A percentile compares a stretch with the other conserved stretches of the same genome.
Evolutionary conservation across 2,888 invertebrate genomes (phyloP).

Genomic region (Drosophila mettleri): DNA sequence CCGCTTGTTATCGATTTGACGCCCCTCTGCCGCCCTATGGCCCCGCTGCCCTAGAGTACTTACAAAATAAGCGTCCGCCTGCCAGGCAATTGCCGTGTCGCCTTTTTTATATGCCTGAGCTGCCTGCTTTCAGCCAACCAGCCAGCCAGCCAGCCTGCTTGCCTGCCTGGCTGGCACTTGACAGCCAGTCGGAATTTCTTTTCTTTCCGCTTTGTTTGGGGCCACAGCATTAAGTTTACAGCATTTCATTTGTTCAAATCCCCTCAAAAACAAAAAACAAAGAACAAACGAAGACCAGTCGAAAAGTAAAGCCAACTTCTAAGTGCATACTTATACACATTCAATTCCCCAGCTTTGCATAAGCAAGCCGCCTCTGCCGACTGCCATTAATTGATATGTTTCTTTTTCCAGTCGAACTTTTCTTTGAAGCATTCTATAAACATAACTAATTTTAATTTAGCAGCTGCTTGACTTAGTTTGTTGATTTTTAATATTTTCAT

Average conservation of each 20-base stretch:
- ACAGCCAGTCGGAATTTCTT: slow-evolving; percentile 61
- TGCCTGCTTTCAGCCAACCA: no score
- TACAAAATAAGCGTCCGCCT: slow-evolving; percentile 18
- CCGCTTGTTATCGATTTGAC: slow-evolving; percentile 80
- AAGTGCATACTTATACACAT: slow-evolving; percentile 48
- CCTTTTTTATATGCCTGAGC: slow-evolving; percentile 61
- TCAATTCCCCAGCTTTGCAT: slow-evolving; percentile 28
- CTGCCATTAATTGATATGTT: slow-evolving; percentile 44
- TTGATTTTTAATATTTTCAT: background rate
- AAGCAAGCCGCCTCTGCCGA: background rate
- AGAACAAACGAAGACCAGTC: background rate
- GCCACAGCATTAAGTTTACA: slow-evolving; percentile 52
- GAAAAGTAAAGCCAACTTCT: slow-evolving; percentile 30
- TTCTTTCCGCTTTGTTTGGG: slow-evolving; percentile 55
- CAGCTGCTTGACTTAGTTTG: background rate
- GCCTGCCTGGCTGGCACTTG: slow-evolving; percentile 59
- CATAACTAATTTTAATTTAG: background rate
- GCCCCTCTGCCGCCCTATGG: slow-evolving; percentile 26
- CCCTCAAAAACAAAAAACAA: slow-evolving; percentile 5
- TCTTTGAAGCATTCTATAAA: background rate
- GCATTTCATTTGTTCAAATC: slow-evolving; percentile 55
- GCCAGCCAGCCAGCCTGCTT: background rate
- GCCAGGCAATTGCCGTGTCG: slow-evolving; percentile 62
- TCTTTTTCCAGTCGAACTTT: no score
- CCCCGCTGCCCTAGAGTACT: slow-evolving; percentile 1